Evolutionary conservation across 2,113 vertebrate genomes (phyloP).

Genomic region (Puma concolor): DNA sequence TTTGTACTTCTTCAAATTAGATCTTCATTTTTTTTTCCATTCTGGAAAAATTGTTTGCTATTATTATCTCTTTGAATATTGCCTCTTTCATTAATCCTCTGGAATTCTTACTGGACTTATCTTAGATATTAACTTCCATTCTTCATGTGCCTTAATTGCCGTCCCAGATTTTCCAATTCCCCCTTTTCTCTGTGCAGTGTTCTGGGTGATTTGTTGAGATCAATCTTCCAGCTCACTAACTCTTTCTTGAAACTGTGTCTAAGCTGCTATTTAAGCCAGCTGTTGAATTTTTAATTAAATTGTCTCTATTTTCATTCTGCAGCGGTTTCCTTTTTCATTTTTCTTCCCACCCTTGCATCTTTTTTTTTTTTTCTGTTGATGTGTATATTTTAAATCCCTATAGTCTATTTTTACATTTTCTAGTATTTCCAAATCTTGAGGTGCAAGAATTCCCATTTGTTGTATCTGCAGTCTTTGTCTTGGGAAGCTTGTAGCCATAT

Average conservation of each 20-base stretch:
- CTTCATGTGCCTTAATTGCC: background rate
- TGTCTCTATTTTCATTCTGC: background rate
- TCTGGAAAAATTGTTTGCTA: background rate
- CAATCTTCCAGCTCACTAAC: conserved; percentile 19
- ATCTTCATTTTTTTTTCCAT: background rate
- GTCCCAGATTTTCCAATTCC: background rate
- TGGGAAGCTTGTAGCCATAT: background rate
- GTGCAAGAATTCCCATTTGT: background rate
- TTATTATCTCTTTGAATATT: background rate
- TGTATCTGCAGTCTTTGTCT: background rate
- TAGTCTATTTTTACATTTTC: background rate
- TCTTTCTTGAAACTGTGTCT: conserved; percentile 54
- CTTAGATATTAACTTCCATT: background rate
- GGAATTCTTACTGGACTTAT: background rate
- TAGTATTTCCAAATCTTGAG: background rate
- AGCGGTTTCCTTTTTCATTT: background rate
- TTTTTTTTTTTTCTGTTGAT: background rate
- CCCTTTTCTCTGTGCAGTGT: background rate
- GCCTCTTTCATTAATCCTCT: background rate
- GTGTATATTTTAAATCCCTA: background rate
- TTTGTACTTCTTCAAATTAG: background rate
- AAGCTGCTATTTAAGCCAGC: background rate
- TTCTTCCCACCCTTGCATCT: background rate
- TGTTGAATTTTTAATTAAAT: conserved; percentile 12
- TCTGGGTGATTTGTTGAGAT: background rate